Evolutionary conservation across 2,113 vertebrate genomes (phyloP).

Genomic region (Tenrec ecaudatus): DNA sequence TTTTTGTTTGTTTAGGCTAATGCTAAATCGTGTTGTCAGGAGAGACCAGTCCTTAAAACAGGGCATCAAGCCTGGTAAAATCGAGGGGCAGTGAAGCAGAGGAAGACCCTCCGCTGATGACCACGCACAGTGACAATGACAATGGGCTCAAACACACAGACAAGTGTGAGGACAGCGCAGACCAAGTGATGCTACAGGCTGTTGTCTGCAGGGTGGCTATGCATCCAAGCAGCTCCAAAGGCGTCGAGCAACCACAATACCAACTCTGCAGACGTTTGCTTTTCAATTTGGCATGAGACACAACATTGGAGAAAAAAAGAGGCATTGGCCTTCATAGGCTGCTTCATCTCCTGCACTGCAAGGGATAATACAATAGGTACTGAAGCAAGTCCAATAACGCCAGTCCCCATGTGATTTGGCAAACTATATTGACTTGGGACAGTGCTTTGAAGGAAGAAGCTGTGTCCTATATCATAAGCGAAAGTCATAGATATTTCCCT

Average conservation of each 20-base stretch:
- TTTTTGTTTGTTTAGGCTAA: conserved; percentile 1
- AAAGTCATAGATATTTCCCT: background rate
- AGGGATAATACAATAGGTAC: background rate
- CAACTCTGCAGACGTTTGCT: conserved; percentile 2
- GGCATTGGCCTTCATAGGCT: background rate
- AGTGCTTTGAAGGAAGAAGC: background rate
- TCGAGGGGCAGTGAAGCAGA: too few species aligned
- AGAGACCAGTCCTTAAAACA: too few species aligned
- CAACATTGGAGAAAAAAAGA: background rate
- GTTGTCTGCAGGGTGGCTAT: too few species aligned
- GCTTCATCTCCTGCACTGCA: background rate
- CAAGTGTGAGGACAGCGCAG: too few species aligned
- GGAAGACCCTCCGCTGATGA: too few species aligned
- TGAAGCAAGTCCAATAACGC: background rate
- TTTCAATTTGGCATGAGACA: background rate
- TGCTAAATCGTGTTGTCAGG: too few species aligned
- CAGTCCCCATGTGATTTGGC: background rate
- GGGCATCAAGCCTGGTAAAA: too few species aligned
- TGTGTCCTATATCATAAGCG: background rate
- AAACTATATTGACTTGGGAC: background rate
- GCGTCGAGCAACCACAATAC: background rate
- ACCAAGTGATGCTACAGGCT: too few species aligned
- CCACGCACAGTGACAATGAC: too few species aligned
- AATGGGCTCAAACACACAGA: too few species aligned
- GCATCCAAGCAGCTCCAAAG: too few species aligned